Conservation (phyloP, 1,140 invertebrate species). For the Lysiphlebus fabarum region DNA sequence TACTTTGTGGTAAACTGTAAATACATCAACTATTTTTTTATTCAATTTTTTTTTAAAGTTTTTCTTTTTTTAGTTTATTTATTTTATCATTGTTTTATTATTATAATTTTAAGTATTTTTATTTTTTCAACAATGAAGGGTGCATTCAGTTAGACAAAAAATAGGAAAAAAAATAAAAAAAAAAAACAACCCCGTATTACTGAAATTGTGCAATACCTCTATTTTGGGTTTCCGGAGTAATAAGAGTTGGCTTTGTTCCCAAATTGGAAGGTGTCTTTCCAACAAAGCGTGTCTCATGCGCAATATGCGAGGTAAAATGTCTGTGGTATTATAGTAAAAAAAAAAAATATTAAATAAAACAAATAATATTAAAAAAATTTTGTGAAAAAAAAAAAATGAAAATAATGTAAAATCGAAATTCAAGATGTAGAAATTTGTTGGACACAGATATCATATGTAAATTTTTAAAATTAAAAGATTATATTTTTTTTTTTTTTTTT, state of each 20-base stretch:
- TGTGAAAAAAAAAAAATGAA: constrained; percentile 7
- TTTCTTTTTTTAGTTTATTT: no score
- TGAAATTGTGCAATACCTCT: constrained; percentile 35
- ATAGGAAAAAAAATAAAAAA: constrained; percentile 8
- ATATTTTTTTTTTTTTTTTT: no score
- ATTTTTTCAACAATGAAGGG: constrained; percentile 4
- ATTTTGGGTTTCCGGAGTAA: constrained; percentile 33
- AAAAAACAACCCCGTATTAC: constrained; percentile 15
- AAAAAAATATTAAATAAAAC: not conserved
- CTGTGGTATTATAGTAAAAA: constrained; percentile 1
- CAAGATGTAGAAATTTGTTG: not conserved
- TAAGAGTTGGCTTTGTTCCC: constrained; percentile 37
- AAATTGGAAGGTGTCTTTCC: constrained; percentile 28
- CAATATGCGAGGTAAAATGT: constrained; percentile 21
- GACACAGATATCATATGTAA: no score
- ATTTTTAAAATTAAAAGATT: no score
- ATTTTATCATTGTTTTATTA: no score
- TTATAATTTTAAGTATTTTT: not conserved
- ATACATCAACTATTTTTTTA: no score
- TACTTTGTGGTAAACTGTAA: no score
- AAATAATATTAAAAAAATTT: not conserved
- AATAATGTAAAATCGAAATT: not conserved
- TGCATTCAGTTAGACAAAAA: not conserved
- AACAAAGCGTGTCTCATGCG: constrained; percentile 18
- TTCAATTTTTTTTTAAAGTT: no score